A percentile compares a stretch with the other conserved stretches of the same genome.
Conservation (phyloP, 1,140 invertebrate species). For the Drosophila lacteicornis region DNA sequence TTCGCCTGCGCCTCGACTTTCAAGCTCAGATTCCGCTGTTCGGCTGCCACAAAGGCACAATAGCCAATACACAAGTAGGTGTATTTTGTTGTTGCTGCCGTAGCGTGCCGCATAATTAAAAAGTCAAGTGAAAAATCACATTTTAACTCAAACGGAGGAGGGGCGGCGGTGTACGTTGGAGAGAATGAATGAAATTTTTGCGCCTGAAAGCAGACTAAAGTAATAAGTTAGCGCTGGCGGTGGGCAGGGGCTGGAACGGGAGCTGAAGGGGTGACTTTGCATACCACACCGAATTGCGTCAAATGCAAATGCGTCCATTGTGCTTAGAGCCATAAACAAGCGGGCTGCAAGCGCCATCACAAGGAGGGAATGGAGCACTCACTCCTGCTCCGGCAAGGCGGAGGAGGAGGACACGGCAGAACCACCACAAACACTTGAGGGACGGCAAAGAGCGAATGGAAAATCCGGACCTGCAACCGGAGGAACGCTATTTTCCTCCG, state of each 20-base stretch:
- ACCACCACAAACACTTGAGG: constrained; percentile 68
- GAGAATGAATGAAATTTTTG: constrained; percentile 78
- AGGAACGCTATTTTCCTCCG: constrained; percentile 17
- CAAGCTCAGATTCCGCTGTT: constrained; percentile 10
- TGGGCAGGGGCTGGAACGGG: not conserved
- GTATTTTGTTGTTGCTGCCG: constrained; percentile 57
- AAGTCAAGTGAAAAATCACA: constrained; percentile 85
- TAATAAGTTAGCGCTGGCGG: constrained; percentile 55
- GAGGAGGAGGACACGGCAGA: not conserved
- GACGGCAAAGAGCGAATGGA: constrained; percentile 62
- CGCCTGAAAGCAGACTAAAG: constrained; percentile 77
- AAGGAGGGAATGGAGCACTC: not conserved
- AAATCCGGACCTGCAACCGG: constrained; percentile 21
- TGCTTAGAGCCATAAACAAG: constrained; percentile 40
- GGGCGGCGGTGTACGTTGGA: constrained; percentile 11
- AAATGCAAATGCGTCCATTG: constrained; percentile 80
- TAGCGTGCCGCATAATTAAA: constrained; percentile 80
- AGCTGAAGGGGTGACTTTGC: constrained; percentile 14
- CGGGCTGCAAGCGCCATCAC: constrained; percentile 61
- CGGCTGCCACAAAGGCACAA: constrained; percentile 56
- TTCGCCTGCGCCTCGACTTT: constrained; percentile 30
- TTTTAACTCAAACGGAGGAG: constrained; percentile 70
- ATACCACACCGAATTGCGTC: constrained; percentile 67
- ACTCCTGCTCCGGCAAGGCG: not conserved
- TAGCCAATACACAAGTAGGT: constrained; percentile 74